Evolutionary conservation across 2,797 vertebrate genomes (phyloP).

Genomic region (Denticeps clupeoides): DNA sequence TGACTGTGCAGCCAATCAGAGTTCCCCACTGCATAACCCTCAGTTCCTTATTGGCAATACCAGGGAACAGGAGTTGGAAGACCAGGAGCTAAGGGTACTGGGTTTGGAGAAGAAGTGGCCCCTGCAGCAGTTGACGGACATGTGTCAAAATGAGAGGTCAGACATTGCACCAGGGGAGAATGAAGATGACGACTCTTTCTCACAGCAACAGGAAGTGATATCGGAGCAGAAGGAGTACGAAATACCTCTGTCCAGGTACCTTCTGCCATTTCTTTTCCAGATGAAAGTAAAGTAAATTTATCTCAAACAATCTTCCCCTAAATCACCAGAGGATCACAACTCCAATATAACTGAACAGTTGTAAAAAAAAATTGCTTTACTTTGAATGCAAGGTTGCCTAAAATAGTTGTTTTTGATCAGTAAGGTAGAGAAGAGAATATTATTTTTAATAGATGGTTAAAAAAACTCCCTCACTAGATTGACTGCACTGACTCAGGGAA

Average conservation of each 20-base stretch:
- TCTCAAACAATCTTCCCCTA: too few relatives aligned
- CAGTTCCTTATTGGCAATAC: constrained; percentile 73
- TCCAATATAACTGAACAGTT: too few relatives aligned
- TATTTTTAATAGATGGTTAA: too few relatives aligned
- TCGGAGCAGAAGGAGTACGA: constrained; percentile 49
- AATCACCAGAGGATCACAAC: too few relatives aligned
- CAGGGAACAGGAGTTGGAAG: constrained; percentile 39
- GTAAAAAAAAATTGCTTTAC: too few relatives aligned
- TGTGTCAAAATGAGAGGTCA: constrained; percentile 67
- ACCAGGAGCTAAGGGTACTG: constrained; percentile 17
- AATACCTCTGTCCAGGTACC: constrained; percentile 68
- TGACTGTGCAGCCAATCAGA: constrained; percentile 29
- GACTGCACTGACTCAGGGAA: too few relatives aligned
- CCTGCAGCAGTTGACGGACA: constrained; percentile 47
- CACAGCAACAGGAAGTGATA: constrained; percentile 1
- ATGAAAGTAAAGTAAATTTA: too few relatives aligned
- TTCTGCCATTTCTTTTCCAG: too few relatives aligned
- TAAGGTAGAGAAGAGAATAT: too few relatives aligned
- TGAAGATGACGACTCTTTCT: constrained; percentile 46
- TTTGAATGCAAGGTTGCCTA: too few relatives aligned
- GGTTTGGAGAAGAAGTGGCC: constrained; percentile 34
- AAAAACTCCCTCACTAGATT: too few relatives aligned
- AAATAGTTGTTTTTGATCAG: too few relatives aligned
- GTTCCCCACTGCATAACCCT: constrained; percentile 48
- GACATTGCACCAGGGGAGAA: constrained; percentile 75